Evolutionary conservation across 2,113 vertebrate genomes (phyloP), one percentile per base, ranked within the genome.

Genomic region (Thryonomys swinderianus): DNA sequence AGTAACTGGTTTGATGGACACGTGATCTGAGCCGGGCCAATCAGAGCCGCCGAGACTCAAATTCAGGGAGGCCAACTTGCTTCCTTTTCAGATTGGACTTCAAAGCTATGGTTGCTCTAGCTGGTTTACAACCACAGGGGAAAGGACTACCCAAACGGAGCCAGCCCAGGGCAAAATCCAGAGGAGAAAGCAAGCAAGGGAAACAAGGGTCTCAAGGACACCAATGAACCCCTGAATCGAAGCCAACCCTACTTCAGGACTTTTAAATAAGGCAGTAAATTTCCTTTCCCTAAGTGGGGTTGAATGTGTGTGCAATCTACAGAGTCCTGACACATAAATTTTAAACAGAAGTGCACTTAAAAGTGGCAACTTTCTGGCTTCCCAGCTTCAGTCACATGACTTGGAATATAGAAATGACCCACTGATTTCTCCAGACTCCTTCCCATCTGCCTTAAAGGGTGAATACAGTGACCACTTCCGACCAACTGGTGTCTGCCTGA

Each of bases 341-440:
- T 86, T 80, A 51, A 42, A 85, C 73, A 87, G 62, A 93, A 91
- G 32, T 40, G 5, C n/a, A 57, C 61, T 92, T 81, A 25, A 34
- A 71, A 89, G 59, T 40, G 14, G 53, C 66, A 76, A 91, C 2
- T 42, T 95, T 73, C 82, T 53, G 48, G 78, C 42, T 79, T 93
- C 90, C 62, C 2, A 74, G 57, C 53, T 84, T 95, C 25, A 61
- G 66, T 25, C 27, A 55, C 76, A 92, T 67, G 37, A 85, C 27
- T 30, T 88, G 30, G 79, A 91, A 62, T 40, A 61, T 4, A 80
- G 81, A 79, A 91, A 62, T 30, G 34, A 59, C 14, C 34, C 14
- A 6, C 30, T 16, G 18, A 89, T 37, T 87, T 84, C 91, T 55
- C 95, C 84, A 73, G 91, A 67, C 67, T 73, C 81, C 61, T 78